Evolutionary conservation across 2,113 vertebrate species (phyloP), one percentile per base, ranked within the genome.

Genomic region (Chionomys nivalis): DNA sequence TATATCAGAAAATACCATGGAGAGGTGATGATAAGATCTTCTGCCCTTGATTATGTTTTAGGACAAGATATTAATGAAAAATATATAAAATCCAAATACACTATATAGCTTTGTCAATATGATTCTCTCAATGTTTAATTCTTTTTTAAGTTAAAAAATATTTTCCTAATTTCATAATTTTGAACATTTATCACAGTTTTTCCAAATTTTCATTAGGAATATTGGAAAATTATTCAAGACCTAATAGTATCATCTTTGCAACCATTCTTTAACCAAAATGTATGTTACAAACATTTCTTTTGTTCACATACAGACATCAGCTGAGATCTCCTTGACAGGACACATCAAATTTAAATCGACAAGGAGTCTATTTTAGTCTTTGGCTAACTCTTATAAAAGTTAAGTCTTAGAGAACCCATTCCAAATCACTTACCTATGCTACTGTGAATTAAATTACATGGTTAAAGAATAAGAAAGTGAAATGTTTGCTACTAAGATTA

Each of bases 1-100:
- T 2, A 24, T 42, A 61, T 13, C 49, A 39, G 81, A 81, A 33
- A 6, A 82, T 5, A 23, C 5, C 0, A 0, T 1, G 19, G 23
- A 33, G 5, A 16, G 0, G 5, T 23, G 42, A n/a, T 14, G 10
- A 31, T 28, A 24, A 70, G 47, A 76, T 33, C 11, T 0, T 0
- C 0, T 39, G 3, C n/a, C 13, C 6, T n/a, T 4, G 1, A 3
- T 26, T 89, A 68, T 83, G 47, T 31, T 76, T 42, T 68, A 13
- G 39, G 33, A 79, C 4, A 49, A 26, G 55, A 68, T 23, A 23
- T 58, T 63, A 39, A 39, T 42, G 21, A 55, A 65, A 89, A 58
- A 52, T 6, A 19, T 13, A 4, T 16, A 4, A 78, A 91, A 66
- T 49, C 55, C 0, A 33, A 72, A 88, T n/a, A 61, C 17, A 61